phyloP scores from a whole-genome alignment of 2,888 invertebrate genomes.

The Eugnorisma glareosa region DNA sequence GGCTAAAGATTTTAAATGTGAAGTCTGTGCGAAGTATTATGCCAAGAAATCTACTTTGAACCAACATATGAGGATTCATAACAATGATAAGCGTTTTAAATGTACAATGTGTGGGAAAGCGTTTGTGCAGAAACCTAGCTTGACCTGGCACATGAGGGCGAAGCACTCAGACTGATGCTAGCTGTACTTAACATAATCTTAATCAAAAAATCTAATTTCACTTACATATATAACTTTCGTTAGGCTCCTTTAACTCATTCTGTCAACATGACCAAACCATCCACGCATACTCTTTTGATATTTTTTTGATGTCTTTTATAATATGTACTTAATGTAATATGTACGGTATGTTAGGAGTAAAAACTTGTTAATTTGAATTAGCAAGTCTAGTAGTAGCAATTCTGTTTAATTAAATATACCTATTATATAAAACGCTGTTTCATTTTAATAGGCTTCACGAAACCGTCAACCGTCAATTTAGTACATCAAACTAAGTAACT shows the following conservation, averaged over 20 bases:
- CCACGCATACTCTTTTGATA: not conserved
- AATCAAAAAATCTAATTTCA: not conserved
- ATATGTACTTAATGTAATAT: not conserved
- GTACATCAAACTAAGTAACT: no score
- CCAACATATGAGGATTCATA: conserved; percentile 78
- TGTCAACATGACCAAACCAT: not conserved
- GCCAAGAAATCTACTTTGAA: conserved; percentile 75
- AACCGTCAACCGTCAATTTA: no score
- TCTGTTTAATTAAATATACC: conserved; percentile 18
- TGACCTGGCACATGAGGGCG: conserved; percentile 69
- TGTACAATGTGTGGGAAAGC: conserved; percentile 66
- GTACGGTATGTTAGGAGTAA: not conserved
- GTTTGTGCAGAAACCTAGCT: conserved; percentile 72
- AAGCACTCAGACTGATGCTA: conserved; percentile 14
- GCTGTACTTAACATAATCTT: not conserved
- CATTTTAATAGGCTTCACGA: conserved; percentile 4
- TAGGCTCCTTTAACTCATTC: not conserved
- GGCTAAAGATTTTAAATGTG: conserved; percentile 80
- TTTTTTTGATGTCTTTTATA: not conserved
- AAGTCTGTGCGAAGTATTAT: conserved; percentile 76
- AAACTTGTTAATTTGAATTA: not conserved
- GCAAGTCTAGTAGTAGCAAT: not conserved
- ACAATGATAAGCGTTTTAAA: conserved; percentile 68
- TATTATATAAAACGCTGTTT: conserved; percentile 27
- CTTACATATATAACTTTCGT: not conserved